These are phyloP conservation scores for Eristalis tenax DNA, from an alignment of 2,888 invertebrate genomes.

Conservation along the genomic window DNA sequence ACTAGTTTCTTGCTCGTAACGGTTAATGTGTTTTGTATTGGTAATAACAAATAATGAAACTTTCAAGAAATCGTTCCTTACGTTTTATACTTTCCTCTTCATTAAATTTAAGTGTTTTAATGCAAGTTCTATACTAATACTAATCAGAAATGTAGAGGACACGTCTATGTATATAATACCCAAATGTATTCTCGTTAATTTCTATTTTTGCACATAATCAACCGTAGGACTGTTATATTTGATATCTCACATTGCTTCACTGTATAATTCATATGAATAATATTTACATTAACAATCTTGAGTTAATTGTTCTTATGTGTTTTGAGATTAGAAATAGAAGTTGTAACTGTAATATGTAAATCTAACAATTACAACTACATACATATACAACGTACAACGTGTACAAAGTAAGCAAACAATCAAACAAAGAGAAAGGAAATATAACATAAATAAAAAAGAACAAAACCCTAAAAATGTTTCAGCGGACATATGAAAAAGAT, in stretches of 20 bases:
- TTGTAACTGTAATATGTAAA: conserved; percentile 54
- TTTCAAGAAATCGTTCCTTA: conserved; percentile 12
- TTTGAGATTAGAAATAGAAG: conserved; percentile 13
- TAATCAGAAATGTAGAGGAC: conserved; percentile 42
- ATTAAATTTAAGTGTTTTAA: conserved; percentile 63
- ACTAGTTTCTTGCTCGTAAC: conserved; percentile 45
- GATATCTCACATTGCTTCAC: conserved; percentile 10
- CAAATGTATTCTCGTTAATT: conserved; percentile 23
- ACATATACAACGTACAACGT: conserved; percentile 24
- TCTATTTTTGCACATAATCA: conserved; percentile 11
- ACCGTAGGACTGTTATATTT: conserved; percentile 12
- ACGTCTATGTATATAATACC: conserved; percentile 22
- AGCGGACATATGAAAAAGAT: conserved; percentile 7
- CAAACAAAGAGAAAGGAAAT: conserved; percentile 26
- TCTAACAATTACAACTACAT: conserved; percentile 53
- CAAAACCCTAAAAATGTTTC: conserved; percentile 38
- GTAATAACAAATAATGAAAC: conserved; percentile 38
- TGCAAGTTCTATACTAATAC: conserved; percentile 47
- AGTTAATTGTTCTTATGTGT: conserved; percentile 36
- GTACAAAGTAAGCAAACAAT: conserved; percentile 53
- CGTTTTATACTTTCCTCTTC: background rate
- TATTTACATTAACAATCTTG: conserved; percentile 65
- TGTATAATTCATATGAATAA: conserved; percentile 38
- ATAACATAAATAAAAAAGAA: conserved; percentile 37
- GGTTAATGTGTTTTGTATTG: conserved; percentile 25